Conservation (phyloP, 1,140 invertebrate genomes). For the Lamellibrachia luymesi region DNA sequence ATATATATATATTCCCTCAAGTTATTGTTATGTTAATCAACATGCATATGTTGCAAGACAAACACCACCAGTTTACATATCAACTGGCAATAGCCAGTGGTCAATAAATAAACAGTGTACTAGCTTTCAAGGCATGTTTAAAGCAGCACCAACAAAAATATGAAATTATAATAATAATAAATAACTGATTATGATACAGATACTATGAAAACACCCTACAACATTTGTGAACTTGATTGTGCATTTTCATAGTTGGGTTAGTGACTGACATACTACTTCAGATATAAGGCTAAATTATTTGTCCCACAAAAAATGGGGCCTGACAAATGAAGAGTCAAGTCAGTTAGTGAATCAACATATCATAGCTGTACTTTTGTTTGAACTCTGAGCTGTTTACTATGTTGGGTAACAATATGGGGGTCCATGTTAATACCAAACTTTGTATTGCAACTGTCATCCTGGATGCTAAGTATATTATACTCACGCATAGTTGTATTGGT, state of each 20-base stretch:
- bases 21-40: background rate
- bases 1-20: background rate
- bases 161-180: background rate
- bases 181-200: background rate
- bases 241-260: background rate
- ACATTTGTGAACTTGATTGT: background rate
- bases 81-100: background rate
- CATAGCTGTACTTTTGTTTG: background rate
- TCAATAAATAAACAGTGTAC: background rate
- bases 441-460: background rate
- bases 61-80: background rate
- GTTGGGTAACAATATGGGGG: background rate
- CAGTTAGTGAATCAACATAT: background rate
- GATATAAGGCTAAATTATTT: no score
- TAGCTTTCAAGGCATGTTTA: background rate
- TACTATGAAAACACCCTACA: background rate
- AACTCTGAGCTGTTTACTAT: background rate
- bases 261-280: background rate
- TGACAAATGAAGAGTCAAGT: background rate
- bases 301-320: no score
- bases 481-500: background rate
- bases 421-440: background rate
- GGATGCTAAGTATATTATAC: background rate
- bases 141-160: background rate
- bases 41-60: background rate